A percentile compares a stretch with the other conserved stretches of the same genome.
Conservation (phyloP, 2,797 vertebrate species). For the Sciurus carolinensis region DNA sequence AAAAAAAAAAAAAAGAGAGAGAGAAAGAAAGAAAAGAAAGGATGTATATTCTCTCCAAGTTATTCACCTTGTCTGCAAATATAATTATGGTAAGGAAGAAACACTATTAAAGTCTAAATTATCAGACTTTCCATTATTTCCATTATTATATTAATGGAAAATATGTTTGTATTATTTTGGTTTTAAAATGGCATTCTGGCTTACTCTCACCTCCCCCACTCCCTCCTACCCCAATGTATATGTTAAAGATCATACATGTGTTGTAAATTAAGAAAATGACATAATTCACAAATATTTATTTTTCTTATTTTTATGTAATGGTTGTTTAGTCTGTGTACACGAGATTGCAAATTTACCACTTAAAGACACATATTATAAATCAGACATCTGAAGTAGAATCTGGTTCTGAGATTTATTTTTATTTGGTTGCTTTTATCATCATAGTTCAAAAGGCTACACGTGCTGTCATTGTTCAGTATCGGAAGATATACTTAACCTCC, state of each 20-base stretch:
- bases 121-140: not conserved
- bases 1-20: conserved; percentile 58
- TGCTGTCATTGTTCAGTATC: conserved; percentile 11
- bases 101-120: not conserved
- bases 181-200: conserved; percentile 16
- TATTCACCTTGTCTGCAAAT: conserved; percentile 72
- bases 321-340: conserved; percentile 77
- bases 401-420: conserved; percentile 15
- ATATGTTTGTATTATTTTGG: not conserved
- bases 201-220: conserved; percentile 1
- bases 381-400: conserved; percentile 34
- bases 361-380: conserved; percentile 78
- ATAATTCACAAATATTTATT: conserved; percentile 71
- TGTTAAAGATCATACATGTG: conserved; percentile 66
- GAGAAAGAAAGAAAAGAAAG: not conserved
- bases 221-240: not conserved
- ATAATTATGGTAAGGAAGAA: conserved; percentile 57
- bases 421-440: conserved; percentile 37
- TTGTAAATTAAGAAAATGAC: conserved; percentile 81
- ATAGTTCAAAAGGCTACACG: not conserved
- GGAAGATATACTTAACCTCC: conserved; percentile 52
- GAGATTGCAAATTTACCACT: conserved; percentile 73
- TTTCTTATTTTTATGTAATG: conserved; percentile 75
- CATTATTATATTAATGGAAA: not conserved
- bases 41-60: conserved; percentile 72